These are phyloP conservation scores for Adelognathus sp. DNA, from an alignment of 2,888 invertebrate genomes.

Conservation along the genomic window DNA sequence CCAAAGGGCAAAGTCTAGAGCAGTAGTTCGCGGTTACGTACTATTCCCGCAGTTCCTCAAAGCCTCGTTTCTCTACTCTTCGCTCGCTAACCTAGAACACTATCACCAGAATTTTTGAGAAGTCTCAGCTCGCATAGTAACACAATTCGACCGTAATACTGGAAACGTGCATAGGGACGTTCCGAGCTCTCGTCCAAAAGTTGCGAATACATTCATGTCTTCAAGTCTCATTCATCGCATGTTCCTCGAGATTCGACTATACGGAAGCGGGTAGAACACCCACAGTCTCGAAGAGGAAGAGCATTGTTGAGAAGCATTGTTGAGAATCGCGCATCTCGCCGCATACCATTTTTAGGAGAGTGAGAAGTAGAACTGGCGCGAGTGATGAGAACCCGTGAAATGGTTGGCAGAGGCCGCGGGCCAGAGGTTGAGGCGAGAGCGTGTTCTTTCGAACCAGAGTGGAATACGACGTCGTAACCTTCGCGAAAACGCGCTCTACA, in stretches of 20 bases:
- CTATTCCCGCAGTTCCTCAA: background rate
- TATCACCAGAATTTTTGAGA: background rate
- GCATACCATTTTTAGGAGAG: background rate
- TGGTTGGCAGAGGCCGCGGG: constrained; percentile 32
- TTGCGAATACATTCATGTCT: too few relatives aligned
- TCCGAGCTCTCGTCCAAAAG: background rate
- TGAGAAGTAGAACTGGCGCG: background rate
- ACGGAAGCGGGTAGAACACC: background rate
- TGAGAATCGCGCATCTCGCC: background rate
- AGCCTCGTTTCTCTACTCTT: constrained; percentile 1
- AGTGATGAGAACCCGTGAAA: constrained; percentile 21
- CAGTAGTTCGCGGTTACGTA: background rate
- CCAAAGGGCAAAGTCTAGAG: background rate
- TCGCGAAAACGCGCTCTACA: constrained; percentile 40
- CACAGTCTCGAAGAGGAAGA: too few relatives aligned
- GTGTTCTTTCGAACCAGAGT: constrained; percentile 33
- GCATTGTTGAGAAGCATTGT: too few relatives aligned
- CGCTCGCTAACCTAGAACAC: background rate
- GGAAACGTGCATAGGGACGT: background rate
- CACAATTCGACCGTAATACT: background rate
- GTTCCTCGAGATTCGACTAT: background rate
- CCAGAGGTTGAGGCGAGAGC: constrained; percentile 11
- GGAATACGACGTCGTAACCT: constrained; percentile 56
- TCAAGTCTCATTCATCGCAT: constrained; percentile 36
- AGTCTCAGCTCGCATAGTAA: background rate